phyloP scores from a whole-genome alignment of 2,797 vertebrate genomes.

The Fringilla coelebs region DNA sequence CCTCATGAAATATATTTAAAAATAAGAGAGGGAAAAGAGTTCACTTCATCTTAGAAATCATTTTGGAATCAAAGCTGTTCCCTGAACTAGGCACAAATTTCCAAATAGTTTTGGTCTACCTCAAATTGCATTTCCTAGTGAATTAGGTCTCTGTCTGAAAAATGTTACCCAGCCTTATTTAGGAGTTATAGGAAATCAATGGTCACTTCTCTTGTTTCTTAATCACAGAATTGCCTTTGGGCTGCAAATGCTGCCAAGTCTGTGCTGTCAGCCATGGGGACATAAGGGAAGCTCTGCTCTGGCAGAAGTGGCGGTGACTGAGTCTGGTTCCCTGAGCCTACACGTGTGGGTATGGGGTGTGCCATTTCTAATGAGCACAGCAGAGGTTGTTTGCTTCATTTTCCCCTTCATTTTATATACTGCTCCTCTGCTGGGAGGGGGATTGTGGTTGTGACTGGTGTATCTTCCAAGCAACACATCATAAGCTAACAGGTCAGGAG shows the following conservation, averaged over 20 bases:
- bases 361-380: background rate
- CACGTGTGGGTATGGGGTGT: rapidly evolving
- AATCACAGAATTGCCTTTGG: background rate
- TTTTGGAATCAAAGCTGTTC: slow-evolving; percentile 1
- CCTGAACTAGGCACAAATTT: background rate
- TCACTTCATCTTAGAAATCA: background rate
- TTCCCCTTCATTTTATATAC: background rate
- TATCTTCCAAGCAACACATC: background rate
- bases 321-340: background rate
- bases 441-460: background rate
- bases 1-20: background rate
- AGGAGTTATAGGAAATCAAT: background rate
- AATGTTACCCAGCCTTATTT: background rate
- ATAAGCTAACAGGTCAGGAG: rapidly evolving
- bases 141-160: slow-evolving; percentile 13
- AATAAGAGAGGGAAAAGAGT: background rate
- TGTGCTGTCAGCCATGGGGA: background rate
- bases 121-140: background rate
- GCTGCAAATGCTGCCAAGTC: background rate
- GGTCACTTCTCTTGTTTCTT: background rate
- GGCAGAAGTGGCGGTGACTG: background rate
- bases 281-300: background rate
- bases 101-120: slow-evolving; percentile 20
- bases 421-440: background rate
- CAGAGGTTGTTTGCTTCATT: background rate